Conservation (phyloP, 2,113 vertebrate genomes). For the Eurystomus gularis region DNA sequence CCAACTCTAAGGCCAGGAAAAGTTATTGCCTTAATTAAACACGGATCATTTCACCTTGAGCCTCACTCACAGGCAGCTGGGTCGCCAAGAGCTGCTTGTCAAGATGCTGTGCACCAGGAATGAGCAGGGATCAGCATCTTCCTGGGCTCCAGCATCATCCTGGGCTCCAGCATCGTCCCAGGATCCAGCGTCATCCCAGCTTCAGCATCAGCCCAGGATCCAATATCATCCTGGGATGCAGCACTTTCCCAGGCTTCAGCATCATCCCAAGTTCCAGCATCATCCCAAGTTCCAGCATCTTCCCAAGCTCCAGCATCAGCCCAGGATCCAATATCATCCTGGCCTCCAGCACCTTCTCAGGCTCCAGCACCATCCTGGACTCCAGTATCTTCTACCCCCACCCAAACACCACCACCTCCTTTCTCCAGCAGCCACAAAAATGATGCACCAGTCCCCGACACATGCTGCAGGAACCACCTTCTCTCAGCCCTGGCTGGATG, state of each 20-base stretch:
- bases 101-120: neutral
- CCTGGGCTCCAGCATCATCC: neutral
- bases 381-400: neutral
- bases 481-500: neutral
- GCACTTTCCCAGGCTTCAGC: neutral
- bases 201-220: neutral
- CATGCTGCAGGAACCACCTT: neutral
- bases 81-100: neutral
- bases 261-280: fast-evolving
- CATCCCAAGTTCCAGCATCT: neutral
- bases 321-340: neutral
- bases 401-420: neutral
- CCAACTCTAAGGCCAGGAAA: neutral
- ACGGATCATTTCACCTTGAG: neutral
- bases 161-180: fast-evolving
- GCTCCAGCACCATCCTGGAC: neutral
- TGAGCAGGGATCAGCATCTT: neutral
- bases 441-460: fast-evolving
- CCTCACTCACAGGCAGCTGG: neutral
- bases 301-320: neutral
- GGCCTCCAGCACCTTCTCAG: neutral
- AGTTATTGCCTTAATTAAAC: neutral
- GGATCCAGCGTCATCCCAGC: fast-evolving
- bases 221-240: neutral
- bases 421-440: fast-evolving